Base-by-base conservation (phyloP, 1,140 invertebrate species). In the Aphelenchoides fujianensis region DNA sequence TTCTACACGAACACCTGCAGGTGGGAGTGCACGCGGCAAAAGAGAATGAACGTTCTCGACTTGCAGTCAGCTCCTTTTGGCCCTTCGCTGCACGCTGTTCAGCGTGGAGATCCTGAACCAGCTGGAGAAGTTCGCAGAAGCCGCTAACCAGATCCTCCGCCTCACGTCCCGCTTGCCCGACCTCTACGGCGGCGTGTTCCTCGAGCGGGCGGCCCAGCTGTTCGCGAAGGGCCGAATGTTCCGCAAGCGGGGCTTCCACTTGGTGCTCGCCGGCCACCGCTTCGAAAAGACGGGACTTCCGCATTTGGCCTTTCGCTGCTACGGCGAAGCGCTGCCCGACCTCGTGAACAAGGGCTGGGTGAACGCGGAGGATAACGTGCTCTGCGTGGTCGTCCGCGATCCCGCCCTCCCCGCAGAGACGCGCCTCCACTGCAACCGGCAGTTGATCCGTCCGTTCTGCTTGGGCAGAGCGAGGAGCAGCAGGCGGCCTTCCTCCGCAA, bases 1-100 rank as follows among this genome's bases (percentile, higher is more conserved):
- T 80, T 77, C 41, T 80, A 76, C 36, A 32, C 68, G n/a, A 80
- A 82, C 53, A 74, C 71, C 27, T 82, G 80, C 53, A 35, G 57
- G 79, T 81, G 31, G 32, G 66, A 59, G 12, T 7, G 5, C 55
- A 59, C 12, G 34, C 23, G 34, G 34, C 41, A 48, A 48, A 48
- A 48, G 23, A n/a, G n/a, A 12, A 48, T 12, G 12, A 48, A 48
- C 23, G 12, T 48, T 16, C 41, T 48, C 23, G 41, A 16, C 23
- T 59, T 59, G 28, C 55, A 59, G 55, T 7, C 55, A 59, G 34
- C 55, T 59, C 34, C 55, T 59, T 5, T 19, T 59, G 5, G 55
- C 55, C 5, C 27, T 59, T 59, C 55, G 55, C 7, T 59, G 55
- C 19, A 19, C 19, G 23, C 34, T 59, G 55, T 59, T 7, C 23